A percentile compares a stretch with the other conserved stretches of the same genome.
Evolutionary conservation across 2,888 invertebrate genomes (phyloP).

Genomic region (Agonopterix arenella): DNA sequence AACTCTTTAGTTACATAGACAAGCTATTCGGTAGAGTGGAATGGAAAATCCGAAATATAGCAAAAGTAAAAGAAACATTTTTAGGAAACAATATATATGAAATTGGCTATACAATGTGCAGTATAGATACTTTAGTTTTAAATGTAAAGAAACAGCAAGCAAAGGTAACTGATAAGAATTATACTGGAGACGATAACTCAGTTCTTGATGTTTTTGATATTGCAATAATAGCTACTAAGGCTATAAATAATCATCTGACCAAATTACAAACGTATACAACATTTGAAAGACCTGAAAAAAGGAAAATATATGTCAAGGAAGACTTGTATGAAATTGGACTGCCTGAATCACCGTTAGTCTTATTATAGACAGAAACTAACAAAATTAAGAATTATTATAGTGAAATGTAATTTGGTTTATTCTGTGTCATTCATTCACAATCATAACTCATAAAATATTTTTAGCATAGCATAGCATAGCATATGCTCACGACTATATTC

Average conservation of each 20-base stretch:
- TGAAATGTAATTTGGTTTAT: no score
- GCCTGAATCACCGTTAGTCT: no score
- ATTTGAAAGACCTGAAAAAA: no score
- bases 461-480: no score
- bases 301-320: no score
- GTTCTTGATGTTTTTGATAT: slow-evolving; percentile 34
- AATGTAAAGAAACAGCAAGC: slow-evolving; percentile 27
- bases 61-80: slow-evolving; percentile 21
- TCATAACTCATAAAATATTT: no score
- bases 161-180: slow-evolving; percentile 22
- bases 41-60: slow-evolving; percentile 19
- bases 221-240: slow-evolving; percentile 23
- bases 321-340: no score
- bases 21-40: no score
- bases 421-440: no score
- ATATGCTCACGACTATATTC: no score
- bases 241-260: slow-evolving; percentile 9
- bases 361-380: no score
- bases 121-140: slow-evolving; percentile 32
- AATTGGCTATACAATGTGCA: slow-evolving; percentile 40
- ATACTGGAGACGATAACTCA: slow-evolving; percentile 23
- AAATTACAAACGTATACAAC: neutral
- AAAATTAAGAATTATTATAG: no score
- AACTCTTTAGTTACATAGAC: slow-evolving; percentile 26
- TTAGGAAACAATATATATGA: slow-evolving; percentile 21